Base-by-base conservation (phyloP, 1,140 invertebrate species). In the Nymphalis io region DNA sequence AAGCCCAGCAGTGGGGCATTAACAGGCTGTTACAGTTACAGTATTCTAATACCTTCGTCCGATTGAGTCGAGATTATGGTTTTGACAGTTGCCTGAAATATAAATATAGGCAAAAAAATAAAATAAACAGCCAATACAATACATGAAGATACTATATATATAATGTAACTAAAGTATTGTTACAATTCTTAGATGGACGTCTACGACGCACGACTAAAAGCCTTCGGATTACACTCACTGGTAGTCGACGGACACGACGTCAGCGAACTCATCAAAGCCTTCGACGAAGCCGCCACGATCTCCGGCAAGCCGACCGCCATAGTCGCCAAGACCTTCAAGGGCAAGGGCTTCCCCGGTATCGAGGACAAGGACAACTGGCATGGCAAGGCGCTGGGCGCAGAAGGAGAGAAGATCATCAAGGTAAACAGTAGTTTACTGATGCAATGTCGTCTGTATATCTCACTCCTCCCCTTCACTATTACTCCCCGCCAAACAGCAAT, bases 221-320 rank as follows among this genome's bases (percentile, higher is more conserved):
- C 98, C 27, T 99, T 99, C 92, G 99, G 98, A 62, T 96, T 96
- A 78, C 95, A 99, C 88, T 95, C 98, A 0, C 93, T 98, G 70
- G 96, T 99, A 48, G 96, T 99, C 39, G 98, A 99, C 93, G 99
- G 99, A 0, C 99, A 99, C 85, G 96, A 99, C 88, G 95, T 99
- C 33, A 95, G 96, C 70, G 97, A 96, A 87, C 91, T 99, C 21
- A 95, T 94, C 79, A 98, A 97, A 88, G 96, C 97, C 1, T 96
- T 98, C 82, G 94, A 98, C 82, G 94, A 96, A 85, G 97, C 97
- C 1, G 92, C 95, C 27, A 89, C 89, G 23, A 95, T 94, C 0
- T 95, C 96, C 83, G 97, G 94, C 40, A 96, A 96, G 82, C 99
- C 99, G 27, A 98, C 98, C 15, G 98, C 97, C 57, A 94, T 99